Evolutionary conservation across 2,888 invertebrate genomes (phyloP).

Genomic region (Drosophila histrio): DNA sequence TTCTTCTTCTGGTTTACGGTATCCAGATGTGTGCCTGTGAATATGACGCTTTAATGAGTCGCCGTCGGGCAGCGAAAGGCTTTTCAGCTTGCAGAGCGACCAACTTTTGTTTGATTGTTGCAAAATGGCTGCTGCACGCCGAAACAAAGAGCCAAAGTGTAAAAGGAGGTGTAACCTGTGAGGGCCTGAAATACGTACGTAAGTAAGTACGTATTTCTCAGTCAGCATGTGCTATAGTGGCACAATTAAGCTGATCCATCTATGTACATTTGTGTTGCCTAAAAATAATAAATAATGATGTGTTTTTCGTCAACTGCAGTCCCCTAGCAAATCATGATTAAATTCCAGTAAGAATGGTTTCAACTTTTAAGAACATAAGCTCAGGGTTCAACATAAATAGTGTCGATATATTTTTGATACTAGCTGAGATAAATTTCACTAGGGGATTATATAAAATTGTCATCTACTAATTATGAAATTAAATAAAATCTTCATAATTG

Average conservation of each 20-base stretch:
- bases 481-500: no score
- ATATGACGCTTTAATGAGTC: conserved; percentile 44
- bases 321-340: background rate
- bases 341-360: background rate
- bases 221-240: background rate
- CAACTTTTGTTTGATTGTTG: conserved; percentile 43
- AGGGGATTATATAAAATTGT: background rate
- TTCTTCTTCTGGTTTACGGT: background rate
- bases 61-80: conserved; percentile 3
- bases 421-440: background rate
- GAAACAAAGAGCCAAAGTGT: conserved; percentile 7
- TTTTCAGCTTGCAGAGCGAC: conserved; percentile 9
- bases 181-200: background rate
- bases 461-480: no score
- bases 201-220: background rate
- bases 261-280: background rate
- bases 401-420: no score
- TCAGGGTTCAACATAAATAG: no score
- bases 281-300: conserved; percentile 24
- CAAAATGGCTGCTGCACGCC: conserved; percentile 29
- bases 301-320: conserved; percentile 1
- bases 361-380: background rate
- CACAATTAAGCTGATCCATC: conserved; percentile 6
- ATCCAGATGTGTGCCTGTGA: background rate
- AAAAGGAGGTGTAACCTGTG: background rate